A percentile compares a stretch with the other conserved stretches of the same genome.
Conservation (phyloP, 2,888 invertebrate genomes). For the Microplitis manilae region DNA sequence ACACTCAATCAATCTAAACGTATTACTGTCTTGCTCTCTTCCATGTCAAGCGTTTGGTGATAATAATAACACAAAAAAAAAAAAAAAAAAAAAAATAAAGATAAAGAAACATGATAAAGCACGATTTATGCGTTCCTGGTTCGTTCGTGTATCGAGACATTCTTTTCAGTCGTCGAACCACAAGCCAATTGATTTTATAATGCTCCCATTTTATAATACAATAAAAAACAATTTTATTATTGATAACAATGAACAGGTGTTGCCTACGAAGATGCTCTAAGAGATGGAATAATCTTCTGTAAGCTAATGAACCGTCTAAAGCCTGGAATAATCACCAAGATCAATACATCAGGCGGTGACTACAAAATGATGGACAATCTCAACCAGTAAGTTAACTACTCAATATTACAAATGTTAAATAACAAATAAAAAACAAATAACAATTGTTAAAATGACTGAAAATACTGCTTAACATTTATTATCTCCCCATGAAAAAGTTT, state of each 20-base stretch:
- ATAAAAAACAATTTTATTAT: not conserved
- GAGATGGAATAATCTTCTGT: constrained; percentile 89
- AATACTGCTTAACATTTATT: constrained; percentile 1
- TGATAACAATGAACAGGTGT: constrained; percentile 66
- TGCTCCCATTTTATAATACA: not conserved
- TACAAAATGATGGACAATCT: constrained; percentile 98
- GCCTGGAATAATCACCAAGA: constrained; percentile 87
- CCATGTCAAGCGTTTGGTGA: not conserved
- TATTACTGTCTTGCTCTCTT: not conserved
- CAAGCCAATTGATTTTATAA: constrained; percentile 9
- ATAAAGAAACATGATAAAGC: constrained; percentile 39
- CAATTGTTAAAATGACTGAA: not conserved
- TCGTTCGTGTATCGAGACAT: constrained; percentile 58
- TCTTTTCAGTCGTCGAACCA: constrained; percentile 52
- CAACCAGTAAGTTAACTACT: constrained; percentile 80
- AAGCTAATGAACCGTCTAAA: constrained; percentile 90
- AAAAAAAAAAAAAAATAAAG: constrained; percentile 37
- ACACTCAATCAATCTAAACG: not conserved
- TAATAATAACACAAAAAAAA: constrained; percentile 26
- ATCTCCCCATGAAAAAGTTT: constrained; percentile 11
- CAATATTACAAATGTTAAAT: not conserved
- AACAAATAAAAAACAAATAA: not conserved
- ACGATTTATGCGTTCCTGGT: constrained; percentile 65
- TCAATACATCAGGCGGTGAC: constrained; percentile 89
- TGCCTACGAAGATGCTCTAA: constrained; percentile 84